Evolutionary conservation across 2,888 invertebrate genomes (phyloP), one percentile per base, ranked within the genome.

Genomic region (Gonocerus acuteangulatus): DNA sequence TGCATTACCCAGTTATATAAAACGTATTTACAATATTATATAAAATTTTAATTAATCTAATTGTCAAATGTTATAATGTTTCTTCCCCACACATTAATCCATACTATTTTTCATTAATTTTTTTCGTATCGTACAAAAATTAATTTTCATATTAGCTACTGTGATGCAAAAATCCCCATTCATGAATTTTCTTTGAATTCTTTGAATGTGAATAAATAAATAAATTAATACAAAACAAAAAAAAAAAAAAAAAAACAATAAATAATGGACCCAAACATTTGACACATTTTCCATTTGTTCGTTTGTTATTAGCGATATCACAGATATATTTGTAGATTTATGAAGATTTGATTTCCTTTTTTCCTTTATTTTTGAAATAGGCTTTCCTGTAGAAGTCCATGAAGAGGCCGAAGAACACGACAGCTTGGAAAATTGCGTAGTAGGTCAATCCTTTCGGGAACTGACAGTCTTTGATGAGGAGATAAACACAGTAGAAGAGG

Each of bases 401-500:
- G 71, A 83, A 82, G 56, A 83, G 75, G 67, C 79, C 79, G 13
- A 83, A 72, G 71, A 82, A 82, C 48, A 81, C 77, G 23, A 76
- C 61, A 1, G 78, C 75, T 68, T 82, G 79, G 65, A 74, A 75
- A 19, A 77, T 73, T 71, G 82, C 80, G 73, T 81, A 81, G 70
- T 78, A 77, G 1, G 80, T 79, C 11, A 81, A 72, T 0, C 77
- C 75, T 69, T 77, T 79, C 36, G 80, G 78, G 71, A 80, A 74
- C 62, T 77, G 76, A 72, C 81, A 81, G 66, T 81, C 80, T 72
- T 78, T 76, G 19, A 73, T 74, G 45, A 79, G 74, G 1, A 79
- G 79, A 71, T 76, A 74, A 21, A 76, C 71, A 72, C 85, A 79
- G 71, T 86, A 86, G 7, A 75, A 71, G 19, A 86, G 75, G 78